Conservation (phyloP, 1,140 invertebrate species). For the Drosophila carrolli region DNA sequence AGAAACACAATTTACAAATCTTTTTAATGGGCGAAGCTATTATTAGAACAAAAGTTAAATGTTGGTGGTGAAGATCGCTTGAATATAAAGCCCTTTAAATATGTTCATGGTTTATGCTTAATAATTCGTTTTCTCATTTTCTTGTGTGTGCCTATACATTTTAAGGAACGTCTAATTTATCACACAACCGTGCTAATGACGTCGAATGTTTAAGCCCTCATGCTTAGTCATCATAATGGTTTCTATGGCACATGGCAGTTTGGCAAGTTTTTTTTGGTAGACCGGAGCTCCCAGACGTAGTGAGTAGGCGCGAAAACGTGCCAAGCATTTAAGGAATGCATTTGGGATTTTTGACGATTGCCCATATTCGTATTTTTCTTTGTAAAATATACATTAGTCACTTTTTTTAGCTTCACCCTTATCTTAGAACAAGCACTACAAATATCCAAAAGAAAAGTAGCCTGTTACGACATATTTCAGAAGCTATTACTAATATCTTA, state of each 20-base stretch:
- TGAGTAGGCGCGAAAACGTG: conserved; percentile 47
- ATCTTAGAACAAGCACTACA: conserved; percentile 10
- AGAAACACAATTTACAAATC: too few species aligned
- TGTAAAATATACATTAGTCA: conserved; percentile 12
- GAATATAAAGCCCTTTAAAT: too few species aligned
- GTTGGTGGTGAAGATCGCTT: too few species aligned
- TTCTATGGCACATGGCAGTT: conserved; percentile 38
- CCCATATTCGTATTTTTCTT: conserved; percentile 40
- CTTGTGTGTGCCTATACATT: background rate
- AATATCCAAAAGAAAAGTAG: background rate
- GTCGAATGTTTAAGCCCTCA: conserved; percentile 32
- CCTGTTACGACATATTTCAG: conserved; percentile 18
- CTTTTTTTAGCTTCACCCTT: background rate
- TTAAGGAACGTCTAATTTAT: conserved; percentile 2
- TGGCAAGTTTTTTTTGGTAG: conserved; percentile 24
- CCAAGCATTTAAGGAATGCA: conserved; percentile 27
- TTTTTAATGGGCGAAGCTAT: too few species aligned
- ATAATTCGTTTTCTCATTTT: background rate
- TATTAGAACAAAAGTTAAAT: too few species aligned
- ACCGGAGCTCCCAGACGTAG: conserved; percentile 4
- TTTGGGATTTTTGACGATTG: conserved; percentile 12
- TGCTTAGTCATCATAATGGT: conserved; percentile 46
- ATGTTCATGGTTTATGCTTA: too few species aligned
- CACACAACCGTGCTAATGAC: conserved; percentile 15
- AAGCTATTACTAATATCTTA: conserved; percentile 12